Evolutionary conservation across 2,888 invertebrate species (phyloP).

Genomic region (Protula sp.): DNA sequence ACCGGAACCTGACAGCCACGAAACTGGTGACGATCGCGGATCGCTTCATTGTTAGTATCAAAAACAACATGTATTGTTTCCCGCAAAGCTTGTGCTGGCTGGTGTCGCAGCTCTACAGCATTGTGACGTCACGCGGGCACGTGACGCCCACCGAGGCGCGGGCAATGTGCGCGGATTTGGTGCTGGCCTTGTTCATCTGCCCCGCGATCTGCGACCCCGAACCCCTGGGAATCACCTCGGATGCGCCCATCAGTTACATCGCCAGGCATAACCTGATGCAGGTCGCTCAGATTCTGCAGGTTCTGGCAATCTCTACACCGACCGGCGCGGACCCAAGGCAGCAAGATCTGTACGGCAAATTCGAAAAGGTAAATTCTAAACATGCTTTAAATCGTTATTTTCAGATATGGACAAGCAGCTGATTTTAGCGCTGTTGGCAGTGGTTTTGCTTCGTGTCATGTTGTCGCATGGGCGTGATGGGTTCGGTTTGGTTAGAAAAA

Average conservation of each 20-base stretch:
- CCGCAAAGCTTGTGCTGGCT: constrained; percentile 84
- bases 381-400: background rate
- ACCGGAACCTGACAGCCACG: constrained; percentile 66
- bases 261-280: constrained; percentile 74
- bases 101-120: constrained; percentile 74
- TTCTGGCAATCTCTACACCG: constrained; percentile 74
- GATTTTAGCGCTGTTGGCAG: too few species aligned
- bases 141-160: constrained; percentile 46
- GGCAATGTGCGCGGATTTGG: constrained; percentile 82
- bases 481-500: too few species aligned
- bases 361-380: constrained; percentile 62
- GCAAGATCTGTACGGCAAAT: constrained; percentile 71
- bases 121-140: constrained; percentile 30
- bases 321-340: constrained; percentile 72
- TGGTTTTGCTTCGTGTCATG: too few species aligned
- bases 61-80: constrained; percentile 81
- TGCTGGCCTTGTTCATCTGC: constrained; percentile 89
- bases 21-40: constrained; percentile 74
- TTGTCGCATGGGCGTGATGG: too few species aligned
- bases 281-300: constrained; percentile 63
- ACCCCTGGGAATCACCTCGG: constrained; percentile 81
- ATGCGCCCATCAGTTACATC: constrained; percentile 83
- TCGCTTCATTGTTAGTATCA: constrained; percentile 75
- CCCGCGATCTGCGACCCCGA: constrained; percentile 96
- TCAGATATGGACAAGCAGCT: background rate